phyloP scores from a whole-genome alignment of 2,797 vertebrate genomes.

The Orientallactaga sibirica region DNA sequence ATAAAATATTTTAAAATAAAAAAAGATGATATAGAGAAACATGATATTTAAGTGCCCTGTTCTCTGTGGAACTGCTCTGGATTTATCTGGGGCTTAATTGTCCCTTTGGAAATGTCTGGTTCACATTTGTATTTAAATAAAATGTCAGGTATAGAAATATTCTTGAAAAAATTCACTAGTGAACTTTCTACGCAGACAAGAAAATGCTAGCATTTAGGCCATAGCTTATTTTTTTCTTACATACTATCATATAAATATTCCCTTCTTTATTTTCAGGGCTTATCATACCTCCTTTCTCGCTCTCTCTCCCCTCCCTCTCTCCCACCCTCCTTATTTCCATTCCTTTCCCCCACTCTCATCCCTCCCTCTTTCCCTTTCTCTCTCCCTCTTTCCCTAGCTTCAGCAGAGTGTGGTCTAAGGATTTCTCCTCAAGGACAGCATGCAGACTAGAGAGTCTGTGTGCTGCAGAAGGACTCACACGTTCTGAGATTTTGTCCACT shows the following conservation, averaged over 20 bases:
- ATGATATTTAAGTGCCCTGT: not conserved
- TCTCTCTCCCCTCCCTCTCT: not conserved
- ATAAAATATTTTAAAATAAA: no score
- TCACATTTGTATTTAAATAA: constrained; percentile 12
- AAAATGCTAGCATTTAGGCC: not conserved
- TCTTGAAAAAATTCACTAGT: not conserved
- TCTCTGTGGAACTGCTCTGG: not conserved
- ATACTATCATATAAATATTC: not conserved
- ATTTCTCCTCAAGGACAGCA: not conserved
- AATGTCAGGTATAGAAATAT: not conserved
- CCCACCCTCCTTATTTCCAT: no score
- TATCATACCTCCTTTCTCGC: not conserved
- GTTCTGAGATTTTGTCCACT: not conserved
- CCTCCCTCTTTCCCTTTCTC: not conserved
- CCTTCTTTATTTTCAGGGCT: not conserved
- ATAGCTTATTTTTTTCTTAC: not conserved
- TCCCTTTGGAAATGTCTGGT: not conserved
- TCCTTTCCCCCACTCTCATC: no score
- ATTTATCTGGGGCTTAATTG: not conserved
- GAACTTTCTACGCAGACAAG: not conserved
- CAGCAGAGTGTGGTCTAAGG: not conserved
- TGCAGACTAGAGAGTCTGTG: not conserved
- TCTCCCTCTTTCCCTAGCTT: no score
- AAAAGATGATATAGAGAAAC: not conserved
- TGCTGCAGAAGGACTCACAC: not conserved